Evolutionary conservation across 1,140 invertebrate genomes (phyloP).

Genomic region (Ceratina japonica): DNA sequence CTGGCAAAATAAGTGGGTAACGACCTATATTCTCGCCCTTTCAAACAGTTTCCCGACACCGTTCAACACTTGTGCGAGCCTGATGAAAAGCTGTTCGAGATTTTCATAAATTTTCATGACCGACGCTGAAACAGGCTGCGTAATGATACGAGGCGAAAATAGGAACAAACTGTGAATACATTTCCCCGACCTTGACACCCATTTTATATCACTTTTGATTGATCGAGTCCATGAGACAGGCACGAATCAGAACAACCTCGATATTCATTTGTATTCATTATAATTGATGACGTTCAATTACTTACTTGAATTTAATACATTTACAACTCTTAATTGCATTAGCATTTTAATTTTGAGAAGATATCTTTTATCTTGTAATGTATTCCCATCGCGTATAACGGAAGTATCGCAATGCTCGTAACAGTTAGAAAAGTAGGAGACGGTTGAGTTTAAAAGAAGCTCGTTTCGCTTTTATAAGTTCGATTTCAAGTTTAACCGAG

Average conservation of each 20-base stretch:
- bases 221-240: too few relatives aligned
- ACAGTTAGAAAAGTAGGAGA: too few relatives aligned
- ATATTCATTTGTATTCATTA: neutral
- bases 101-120: conserved; percentile 16
- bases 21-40: conserved; percentile 35
- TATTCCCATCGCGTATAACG: too few relatives aligned
- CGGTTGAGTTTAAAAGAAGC: neutral
- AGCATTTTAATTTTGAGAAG: too few relatives aligned
- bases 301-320: too few relatives aligned
- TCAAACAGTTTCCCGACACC: conserved; percentile 16
- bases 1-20: conserved; percentile 33
- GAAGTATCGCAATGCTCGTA: too few relatives aligned
- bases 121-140: neutral
- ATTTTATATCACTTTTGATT: neutral
- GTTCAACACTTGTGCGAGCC: neutral
- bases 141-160: neutral
- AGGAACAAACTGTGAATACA: neutral
- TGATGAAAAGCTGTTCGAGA: neutral
- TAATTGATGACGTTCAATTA: neutral
- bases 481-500: neutral
- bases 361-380: too few relatives aligned
- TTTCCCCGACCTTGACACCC: neutral
- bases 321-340: too few relatives aligned
- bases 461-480: neutral
- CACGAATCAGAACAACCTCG: too few relatives aligned